phyloP scores from a whole-genome alignment of 2,113 vertebrate genomes.

The Zosterops pallidus region DNA sequence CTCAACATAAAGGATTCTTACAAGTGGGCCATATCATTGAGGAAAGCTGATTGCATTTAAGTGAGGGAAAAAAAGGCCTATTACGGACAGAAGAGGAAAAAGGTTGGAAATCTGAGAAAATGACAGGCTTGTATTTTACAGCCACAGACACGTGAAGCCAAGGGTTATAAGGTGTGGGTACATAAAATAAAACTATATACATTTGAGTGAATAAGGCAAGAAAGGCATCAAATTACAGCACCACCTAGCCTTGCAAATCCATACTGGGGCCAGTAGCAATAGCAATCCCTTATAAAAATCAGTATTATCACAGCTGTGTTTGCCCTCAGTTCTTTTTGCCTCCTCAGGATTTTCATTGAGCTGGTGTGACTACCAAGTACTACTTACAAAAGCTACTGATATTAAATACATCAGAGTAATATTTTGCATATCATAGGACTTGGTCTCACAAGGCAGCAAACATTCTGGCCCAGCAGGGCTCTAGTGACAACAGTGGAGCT shows the following conservation, averaged over 20 bases:
- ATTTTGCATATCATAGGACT: not conserved
- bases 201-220: not conserved
- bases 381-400: not conserved
- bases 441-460: not conserved
- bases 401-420: not conserved
- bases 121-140: not conserved
- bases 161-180: not conserved
- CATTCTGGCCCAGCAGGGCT: not conserved
- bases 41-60: not conserved
- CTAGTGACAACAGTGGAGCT: not conserved
- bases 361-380: not conserved
- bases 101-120: not conserved
- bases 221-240: not conserved
- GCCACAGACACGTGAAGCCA: not conserved
- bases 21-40: not conserved
- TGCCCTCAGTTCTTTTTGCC: not conserved
- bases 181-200: not conserved
- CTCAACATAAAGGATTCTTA: not conserved
- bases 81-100: not conserved
- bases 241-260: not conserved
- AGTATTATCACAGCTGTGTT: not conserved
- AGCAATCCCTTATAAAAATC: not conserved
- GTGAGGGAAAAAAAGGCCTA: fast-evolving
- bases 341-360: not conserved
- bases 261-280: not conserved